Conservation (phyloP, 2,797 vertebrate species). For the Alfaro cultratus region DNA sequence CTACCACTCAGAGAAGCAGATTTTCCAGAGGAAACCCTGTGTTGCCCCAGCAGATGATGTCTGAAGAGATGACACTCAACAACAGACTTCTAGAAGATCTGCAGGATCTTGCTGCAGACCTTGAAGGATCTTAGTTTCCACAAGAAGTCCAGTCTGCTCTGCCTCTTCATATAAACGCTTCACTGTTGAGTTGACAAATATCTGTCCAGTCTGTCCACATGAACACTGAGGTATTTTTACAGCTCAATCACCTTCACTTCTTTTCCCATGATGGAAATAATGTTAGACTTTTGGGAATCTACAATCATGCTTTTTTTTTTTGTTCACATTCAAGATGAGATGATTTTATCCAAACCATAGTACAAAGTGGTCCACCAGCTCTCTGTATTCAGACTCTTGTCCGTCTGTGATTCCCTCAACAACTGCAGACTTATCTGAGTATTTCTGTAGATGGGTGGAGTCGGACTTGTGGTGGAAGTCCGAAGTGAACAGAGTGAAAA, state of each 20-base stretch:
- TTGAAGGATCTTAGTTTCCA: background rate
- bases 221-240: background rate
- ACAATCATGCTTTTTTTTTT: background rate
- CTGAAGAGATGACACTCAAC: background rate
- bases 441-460: background rate
- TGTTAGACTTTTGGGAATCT: background rate
- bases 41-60: background rate
- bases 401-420: background rate
- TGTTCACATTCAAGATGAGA: background rate
- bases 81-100: background rate
- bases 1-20: too few species aligned
- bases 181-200: background rate
- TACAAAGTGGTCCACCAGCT: background rate
- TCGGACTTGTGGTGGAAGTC: background rate
- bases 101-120: background rate
- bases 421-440: background rate
- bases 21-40: too few species aligned
- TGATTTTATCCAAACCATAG: background rate
- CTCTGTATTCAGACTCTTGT: background rate
- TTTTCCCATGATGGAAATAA: background rate
- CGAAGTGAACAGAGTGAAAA: too few species aligned
- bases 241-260: background rate
- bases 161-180: background rate
- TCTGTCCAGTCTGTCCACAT: background rate
- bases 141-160: background rate